phyloP scores from a whole-genome alignment of 2,888 invertebrate species.

The Ypsolopha scabrella region DNA sequence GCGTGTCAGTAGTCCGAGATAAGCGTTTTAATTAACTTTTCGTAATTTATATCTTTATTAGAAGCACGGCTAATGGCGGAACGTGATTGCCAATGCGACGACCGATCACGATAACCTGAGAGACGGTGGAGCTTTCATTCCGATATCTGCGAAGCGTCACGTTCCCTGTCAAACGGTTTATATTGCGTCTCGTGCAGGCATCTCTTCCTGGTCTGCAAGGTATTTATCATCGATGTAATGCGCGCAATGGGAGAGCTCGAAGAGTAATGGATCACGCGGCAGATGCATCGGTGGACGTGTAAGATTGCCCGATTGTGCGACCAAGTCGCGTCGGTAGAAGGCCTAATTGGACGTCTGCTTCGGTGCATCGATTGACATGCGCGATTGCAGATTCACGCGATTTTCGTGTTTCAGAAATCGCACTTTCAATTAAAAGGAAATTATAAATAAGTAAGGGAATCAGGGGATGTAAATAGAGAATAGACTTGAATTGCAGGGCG shows the following conservation, averaged over 20 bases:
- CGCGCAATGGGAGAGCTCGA: slow-evolving; percentile 14
- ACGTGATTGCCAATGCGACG: slow-evolving; percentile 47
- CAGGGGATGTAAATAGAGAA: background rate
- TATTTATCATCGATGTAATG: slow-evolving; percentile 23
- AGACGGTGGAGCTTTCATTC: slow-evolving; percentile 22
- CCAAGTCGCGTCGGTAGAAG: slow-evolving; percentile 2
- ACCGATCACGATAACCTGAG: slow-evolving; percentile 39
- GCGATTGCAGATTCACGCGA: background rate
- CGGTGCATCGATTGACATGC: slow-evolving; percentile 5
- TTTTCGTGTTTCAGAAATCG: background rate
- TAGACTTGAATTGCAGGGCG: background rate
- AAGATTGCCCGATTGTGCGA: slow-evolving; percentile 8
- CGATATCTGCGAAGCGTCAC: slow-evolving; percentile 33
- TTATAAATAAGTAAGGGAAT: too few relatives aligned
- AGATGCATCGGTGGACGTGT: slow-evolving; percentile 7
- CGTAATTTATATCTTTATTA: slow-evolving; percentile 66
- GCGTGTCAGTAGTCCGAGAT: slow-evolving; percentile 21
- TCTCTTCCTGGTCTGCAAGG: slow-evolving; percentile 20
- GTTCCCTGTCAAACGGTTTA: slow-evolving; percentile 24
- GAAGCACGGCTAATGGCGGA: slow-evolving; percentile 40
- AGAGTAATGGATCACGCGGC: slow-evolving; percentile 6
- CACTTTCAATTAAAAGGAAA: too few relatives aligned
- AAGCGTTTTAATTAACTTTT: slow-evolving; percentile 61
- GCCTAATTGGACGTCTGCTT: slow-evolving; percentile 13
- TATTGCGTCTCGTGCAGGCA: slow-evolving; percentile 15